Percentiles rank a stretch among this genome's conserved stretches.
These are phyloP conservation scores for Calypte anna DNA, from an alignment of 2,113 vertebrate genomes.

Conservation along the genomic window DNA sequence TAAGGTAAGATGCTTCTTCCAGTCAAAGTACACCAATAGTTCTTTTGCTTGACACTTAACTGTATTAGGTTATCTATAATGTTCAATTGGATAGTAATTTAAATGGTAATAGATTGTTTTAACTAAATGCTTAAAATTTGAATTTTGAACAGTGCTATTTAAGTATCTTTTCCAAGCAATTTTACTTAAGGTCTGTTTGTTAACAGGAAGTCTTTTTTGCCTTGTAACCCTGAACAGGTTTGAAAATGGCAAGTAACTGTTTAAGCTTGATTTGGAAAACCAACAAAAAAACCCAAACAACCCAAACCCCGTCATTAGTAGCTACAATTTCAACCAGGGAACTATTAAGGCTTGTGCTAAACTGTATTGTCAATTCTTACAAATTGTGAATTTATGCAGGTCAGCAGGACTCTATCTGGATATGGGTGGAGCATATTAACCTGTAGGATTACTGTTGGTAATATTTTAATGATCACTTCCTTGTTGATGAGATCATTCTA, in stretches of 20 bases:
- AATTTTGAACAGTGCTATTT: background rate
- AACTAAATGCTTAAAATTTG: background rate
- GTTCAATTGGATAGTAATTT: background rate
- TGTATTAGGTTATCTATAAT: background rate
- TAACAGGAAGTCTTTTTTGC: background rate
- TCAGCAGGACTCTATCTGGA: constrained; percentile 24
- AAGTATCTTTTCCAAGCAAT: background rate
- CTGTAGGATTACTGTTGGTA: constrained; percentile 34
- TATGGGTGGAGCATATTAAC: constrained; percentile 45
- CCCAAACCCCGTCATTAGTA: background rate
- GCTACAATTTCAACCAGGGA: background rate
- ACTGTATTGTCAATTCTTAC: background rate
- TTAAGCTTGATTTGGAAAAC: background rate
- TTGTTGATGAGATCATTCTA: constrained; percentile 4
- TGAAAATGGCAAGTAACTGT: background rate
- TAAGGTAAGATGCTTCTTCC: constrained; percentile 29
- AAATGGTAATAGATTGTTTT: background rate
- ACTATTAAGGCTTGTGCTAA: background rate
- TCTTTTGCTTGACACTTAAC: background rate
- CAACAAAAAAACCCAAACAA: background rate
- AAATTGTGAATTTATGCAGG: constrained; percentile 8
- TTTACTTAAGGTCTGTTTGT: background rate
- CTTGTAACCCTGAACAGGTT: background rate
- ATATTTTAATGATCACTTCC: constrained; percentile 24
- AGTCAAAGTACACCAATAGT: background rate